These are phyloP conservation scores for Anguilla obscura DNA, from an alignment of 2,797 vertebrate genomes.

Conservation along the genomic window DNA sequence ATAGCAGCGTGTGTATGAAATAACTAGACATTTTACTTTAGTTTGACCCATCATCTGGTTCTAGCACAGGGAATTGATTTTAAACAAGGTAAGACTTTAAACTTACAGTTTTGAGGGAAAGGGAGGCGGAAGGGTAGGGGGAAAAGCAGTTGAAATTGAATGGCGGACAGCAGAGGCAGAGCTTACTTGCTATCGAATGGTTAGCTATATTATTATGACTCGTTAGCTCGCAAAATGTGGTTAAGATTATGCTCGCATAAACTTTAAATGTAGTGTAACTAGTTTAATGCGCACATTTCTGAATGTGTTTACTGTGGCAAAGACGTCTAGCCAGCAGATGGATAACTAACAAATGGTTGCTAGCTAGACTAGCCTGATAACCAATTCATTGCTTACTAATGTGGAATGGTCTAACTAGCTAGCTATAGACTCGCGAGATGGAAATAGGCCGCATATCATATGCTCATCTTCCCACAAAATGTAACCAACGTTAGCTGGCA, in stretches of 20 bases:
- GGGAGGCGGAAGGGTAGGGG: not conserved
- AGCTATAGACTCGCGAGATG: not conserved
- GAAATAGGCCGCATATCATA: not conserved
- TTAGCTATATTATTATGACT: not conserved
- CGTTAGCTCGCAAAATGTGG: not conserved
- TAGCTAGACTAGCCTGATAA: not conserved
- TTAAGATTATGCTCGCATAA: not conserved
- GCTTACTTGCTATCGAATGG: conserved; percentile 27
- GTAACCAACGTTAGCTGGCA: not conserved
- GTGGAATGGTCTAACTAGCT: too few species aligned
- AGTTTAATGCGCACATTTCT: not conserved
- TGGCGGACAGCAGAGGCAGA: not conserved
- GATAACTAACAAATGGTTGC: conserved; percentile 11
- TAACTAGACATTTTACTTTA: not conserved
- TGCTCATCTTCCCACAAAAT: not conserved
- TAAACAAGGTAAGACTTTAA: conserved; percentile 26
- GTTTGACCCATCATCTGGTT: not conserved
- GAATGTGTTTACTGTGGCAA: not conserved
- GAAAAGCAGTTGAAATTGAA: conserved; percentile 28
- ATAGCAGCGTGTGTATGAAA: conserved; percentile 11
- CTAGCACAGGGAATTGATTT: not conserved
- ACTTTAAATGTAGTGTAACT: not conserved
- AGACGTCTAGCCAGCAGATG: not conserved
- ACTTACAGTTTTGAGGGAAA: conserved; percentile 9
- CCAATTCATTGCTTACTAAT: not conserved